Percentiles rank a stretch among this genome's conserved stretches.
Evolutionary conservation across 2,888 invertebrate species (phyloP).

Genomic region (Zelleria hepariella): DNA sequence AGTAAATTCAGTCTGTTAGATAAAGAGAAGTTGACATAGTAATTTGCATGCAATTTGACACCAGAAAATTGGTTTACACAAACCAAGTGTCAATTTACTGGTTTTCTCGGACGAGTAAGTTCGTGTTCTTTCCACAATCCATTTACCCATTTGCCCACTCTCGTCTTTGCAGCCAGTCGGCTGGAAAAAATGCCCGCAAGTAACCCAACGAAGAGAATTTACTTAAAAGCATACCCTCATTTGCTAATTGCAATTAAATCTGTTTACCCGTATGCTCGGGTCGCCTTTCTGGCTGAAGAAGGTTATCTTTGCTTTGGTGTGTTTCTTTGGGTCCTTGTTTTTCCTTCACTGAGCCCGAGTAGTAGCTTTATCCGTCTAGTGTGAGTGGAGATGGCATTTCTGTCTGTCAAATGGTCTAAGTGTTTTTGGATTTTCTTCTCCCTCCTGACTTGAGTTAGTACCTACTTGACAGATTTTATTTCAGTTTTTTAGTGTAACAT

Average conservation of each 20-base stretch:
- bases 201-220: conserved; percentile 7
- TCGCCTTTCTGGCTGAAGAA: background rate
- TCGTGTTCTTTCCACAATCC: background rate
- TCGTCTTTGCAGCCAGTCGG: background rate
- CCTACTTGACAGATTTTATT: too few relatives aligned
- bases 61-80: too few relatives aligned
- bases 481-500: too few relatives aligned
- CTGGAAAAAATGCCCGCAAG: background rate
- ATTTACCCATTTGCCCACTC: background rate
- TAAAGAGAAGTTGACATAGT: too few relatives aligned
- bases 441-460: too few relatives aligned
- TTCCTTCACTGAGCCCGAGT: too few relatives aligned
- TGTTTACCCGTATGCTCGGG: conserved; percentile 5
- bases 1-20: too few relatives aligned
- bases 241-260: conserved; percentile 11
- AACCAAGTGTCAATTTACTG: background rate
- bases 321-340: background rate
- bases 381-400: too few relatives aligned
- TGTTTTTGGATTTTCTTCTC: too few relatives aligned
- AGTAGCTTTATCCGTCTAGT: too few relatives aligned
- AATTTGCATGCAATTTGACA: too few relatives aligned
- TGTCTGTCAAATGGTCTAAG: too few relatives aligned
- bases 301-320: background rate
- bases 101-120: background rate
- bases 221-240: conserved; percentile 8